These are phyloP conservation scores for Neodontobutis hainanensis DNA, from an alignment of 2,113 vertebrate species.

Conservation along the genomic window DNA sequence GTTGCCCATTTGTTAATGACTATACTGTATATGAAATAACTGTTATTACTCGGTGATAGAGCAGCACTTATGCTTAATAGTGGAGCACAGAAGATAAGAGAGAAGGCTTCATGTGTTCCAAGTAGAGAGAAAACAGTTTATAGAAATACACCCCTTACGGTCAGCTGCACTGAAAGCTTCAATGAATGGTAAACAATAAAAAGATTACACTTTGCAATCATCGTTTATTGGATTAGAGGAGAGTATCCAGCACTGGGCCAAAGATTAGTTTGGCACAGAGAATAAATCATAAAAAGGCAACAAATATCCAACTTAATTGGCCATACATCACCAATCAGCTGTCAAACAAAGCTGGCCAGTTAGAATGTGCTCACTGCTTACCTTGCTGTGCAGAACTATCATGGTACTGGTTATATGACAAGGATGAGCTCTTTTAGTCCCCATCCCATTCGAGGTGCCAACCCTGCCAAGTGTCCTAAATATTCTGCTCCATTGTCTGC, in stretches of 20 bases:
- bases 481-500: slow-evolving; percentile 71
- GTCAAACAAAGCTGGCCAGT: not conserved
- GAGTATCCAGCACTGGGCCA: slow-evolving; percentile 44
- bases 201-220: slow-evolving; percentile 44
- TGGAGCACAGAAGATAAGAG: not conserved
- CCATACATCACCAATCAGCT: no score
- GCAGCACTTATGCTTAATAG: slow-evolving; percentile 20
- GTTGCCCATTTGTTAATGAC: slow-evolving; percentile 14
- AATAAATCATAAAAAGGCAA: slow-evolving; percentile 34
- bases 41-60: slow-evolving; percentile 40
- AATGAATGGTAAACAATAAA: slow-evolving; percentile 37
- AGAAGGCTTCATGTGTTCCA: not conserved
- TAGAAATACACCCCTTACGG: not conserved
- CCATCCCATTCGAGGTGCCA: slow-evolving; percentile 46
- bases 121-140: slow-evolving; percentile 2
- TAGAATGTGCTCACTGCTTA: slow-evolving; percentile 47
- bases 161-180: slow-evolving; percentile 7
- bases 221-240: slow-evolving; percentile 56
- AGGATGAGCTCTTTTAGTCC: slow-evolving; percentile 66
- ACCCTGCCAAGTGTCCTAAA: slow-evolving; percentile 74
- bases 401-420: slow-evolving; percentile 51
- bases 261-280: slow-evolving; percentile 48
- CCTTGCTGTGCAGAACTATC: slow-evolving; percentile 53
- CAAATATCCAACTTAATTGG: slow-evolving; percentile 32
- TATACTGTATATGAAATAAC: slow-evolving; percentile 29